Percentiles rank a stretch among this genome's conserved stretches.
Evolutionary conservation across 1,140 invertebrate species (phyloP).

Genomic region (Phocides pigmalion): DNA sequence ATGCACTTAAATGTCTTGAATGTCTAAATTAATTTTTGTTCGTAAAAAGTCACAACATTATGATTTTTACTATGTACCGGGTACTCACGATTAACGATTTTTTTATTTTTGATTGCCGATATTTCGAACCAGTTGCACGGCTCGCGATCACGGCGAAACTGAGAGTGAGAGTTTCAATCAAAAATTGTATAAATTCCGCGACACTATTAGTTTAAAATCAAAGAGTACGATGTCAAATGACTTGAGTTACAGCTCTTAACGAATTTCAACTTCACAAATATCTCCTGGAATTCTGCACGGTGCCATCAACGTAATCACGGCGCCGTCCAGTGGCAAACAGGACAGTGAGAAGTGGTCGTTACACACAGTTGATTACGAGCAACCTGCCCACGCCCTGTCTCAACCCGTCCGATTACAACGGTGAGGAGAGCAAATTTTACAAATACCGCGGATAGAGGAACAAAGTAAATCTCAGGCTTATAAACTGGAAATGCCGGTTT

Average conservation of each 20-base stretch:
- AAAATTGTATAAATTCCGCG: too few species aligned
- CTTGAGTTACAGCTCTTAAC: background rate
- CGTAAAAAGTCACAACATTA: too few species aligned
- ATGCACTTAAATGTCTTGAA: too few species aligned
- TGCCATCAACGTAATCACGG: conserved; percentile 21
- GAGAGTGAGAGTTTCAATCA: too few species aligned
- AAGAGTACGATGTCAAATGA: background rate
- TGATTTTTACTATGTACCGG: too few species aligned
- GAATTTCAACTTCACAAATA: conserved; percentile 13
- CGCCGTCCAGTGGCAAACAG: conserved; percentile 11
- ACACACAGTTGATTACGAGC: conserved; percentile 27
- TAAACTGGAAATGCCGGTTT: background rate
- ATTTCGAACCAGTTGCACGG: too few species aligned
- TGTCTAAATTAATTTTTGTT: too few species aligned
- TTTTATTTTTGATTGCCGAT: too few species aligned
- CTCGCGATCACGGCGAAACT: too few species aligned
- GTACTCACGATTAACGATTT: too few species aligned
- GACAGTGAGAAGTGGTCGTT: conserved; percentile 22
- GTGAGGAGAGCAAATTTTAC: conserved; percentile 26
- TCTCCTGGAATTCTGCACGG: conserved; percentile 7
- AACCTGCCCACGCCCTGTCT: conserved; percentile 32
- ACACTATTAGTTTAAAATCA: too few species aligned
- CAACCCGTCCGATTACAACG: conserved; percentile 17
- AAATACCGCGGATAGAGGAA: background rate
- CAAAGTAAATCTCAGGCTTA: background rate